Evolutionary conservation across 2,888 invertebrate genomes (phyloP), one percentile per base, ranked within the genome.

Genomic region (Heliconius charithonia): DNA sequence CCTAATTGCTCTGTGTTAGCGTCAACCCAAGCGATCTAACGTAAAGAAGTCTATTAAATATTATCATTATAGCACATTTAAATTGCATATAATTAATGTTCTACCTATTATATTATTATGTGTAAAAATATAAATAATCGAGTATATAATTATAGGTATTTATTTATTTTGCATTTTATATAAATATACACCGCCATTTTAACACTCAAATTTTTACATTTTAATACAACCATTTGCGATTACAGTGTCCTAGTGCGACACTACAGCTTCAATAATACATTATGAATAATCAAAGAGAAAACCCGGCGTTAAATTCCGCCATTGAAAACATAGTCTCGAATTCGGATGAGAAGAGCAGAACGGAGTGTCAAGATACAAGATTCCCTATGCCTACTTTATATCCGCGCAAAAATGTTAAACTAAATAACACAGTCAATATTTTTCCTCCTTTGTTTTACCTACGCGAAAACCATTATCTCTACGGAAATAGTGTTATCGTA

Each of bases 401-500:
- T 32, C 32, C 6, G 32, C 32, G 32, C 32, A 13, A 41, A 41
- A 45, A 12, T 3, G 9, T 51, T 10, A 51, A 51, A 16, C 12
- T 51, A 37, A 4, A 56, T 1, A 59, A 56, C 6, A 22, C 56
- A 56, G 22, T 56, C 56, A 51, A 51, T 56, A 22, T 29, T n/a
- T n/a, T n/a, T n/a, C n/a, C n/a, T n/a, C n/a, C n/a, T n/a, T n/a
- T n/a, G n/a, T n/a, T n/a, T n/a, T n/a, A 37, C 37, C 9, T 9
- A 65, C 66, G 67, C 16, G n/a, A 69, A 41, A 41, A 13, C 13
- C 41, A 16, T 69, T 69, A 69, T 69, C 69, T 69, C 41, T 25
- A 45, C 69, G 69, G 69, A 69, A 45, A 27, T 45, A 41, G 41
- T 69, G 69, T 69, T 69, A 69, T 69, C 69, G 16, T 25, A 45